Base-by-base conservation (phyloP, 2,113 vertebrate genomes). In the Actinemys pallida region DNA sequence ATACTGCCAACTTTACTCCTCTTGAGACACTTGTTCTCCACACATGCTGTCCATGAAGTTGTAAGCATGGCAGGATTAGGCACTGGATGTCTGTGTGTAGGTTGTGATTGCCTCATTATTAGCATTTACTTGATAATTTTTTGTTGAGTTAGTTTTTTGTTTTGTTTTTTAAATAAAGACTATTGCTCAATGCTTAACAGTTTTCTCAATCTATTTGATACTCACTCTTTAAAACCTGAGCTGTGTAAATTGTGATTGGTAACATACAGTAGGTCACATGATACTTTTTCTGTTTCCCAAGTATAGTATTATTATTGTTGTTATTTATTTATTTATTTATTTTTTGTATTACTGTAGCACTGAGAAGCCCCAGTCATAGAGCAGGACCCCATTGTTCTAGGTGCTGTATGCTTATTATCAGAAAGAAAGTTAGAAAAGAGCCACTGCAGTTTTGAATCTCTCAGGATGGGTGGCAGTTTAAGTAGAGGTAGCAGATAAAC, bases 121-220 rank as follows among this genome's bases (percentile, higher is more conserved):
- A 57, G 49, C 7, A 83, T 13, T 12, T 4, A 65, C 8, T 59
- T 78, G 50, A 8, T 20, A 88, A 12, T 79, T 57, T 53, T 72
- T 62, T 7, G 3, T 0, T 0, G 17, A 4, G 13, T 10, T 1
- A 8, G 22, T 42, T 80, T 19, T 79, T 79, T 54, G 47, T 54
- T 91, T 83, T 11, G 22, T 14, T 59, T 62, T 86, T 72, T 78
- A 93, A 91, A 45, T 12, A 56, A 90, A 87, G 53, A 56, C 11
- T 17, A 47, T 83, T 22, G 45, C 1, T 12, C 17, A 65, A 7
- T 62, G 5, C 83, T 56, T 79, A 86, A 6, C 35, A 62, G 1
- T 3, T 69, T 91, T 24, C 84, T 84, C 79, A 62, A 91, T 27
- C 5, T 39, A 16, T 82, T 89, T 47, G 17, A 31, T 92, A 84